Conservation (phyloP, 2,797 vertebrate species). For the Gobionotothen gibberifrons region DNA sequence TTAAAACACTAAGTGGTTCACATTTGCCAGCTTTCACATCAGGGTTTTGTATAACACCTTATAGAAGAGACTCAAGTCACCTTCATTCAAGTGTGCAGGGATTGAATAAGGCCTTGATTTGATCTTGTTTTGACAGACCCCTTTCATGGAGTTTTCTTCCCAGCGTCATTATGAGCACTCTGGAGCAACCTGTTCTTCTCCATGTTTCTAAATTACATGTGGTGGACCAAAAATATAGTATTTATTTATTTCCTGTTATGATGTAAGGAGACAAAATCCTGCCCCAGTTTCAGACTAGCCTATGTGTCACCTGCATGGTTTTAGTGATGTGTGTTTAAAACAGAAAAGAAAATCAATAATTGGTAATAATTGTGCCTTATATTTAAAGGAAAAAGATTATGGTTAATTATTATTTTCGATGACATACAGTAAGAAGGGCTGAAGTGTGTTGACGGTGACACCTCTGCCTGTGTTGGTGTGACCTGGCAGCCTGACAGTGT, state of each 20-base stretch:
- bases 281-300: background rate
- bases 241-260: background rate
- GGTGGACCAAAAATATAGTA: background rate
- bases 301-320: background rate
- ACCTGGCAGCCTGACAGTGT: slow-evolving; percentile 66
- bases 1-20: background rate
- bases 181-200: slow-evolving; percentile 6
- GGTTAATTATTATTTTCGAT: slow-evolving; percentile 27
- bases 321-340: background rate
- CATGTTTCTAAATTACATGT: slow-evolving; percentile 2
- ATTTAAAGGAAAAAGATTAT: background rate
- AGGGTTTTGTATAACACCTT: slow-evolving; percentile 9
- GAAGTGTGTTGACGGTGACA: slow-evolving; percentile 53
- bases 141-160: background rate
- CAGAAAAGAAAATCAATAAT: slow-evolving; percentile 4
- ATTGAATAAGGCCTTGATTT: slow-evolving; percentile 1
- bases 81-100: background rate
- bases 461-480: slow-evolving; percentile 59
- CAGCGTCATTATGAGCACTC: slow-evolving; percentile 2
- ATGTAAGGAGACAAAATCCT: slow-evolving; percentile 9
- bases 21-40: background rate
- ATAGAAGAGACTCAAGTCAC: background rate
- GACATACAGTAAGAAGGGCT: slow-evolving; percentile 27
- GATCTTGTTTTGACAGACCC: background rate
- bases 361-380: background rate